Conservation (phyloP, 2,797 vertebrate genomes). For the Neosalanx taihuensis region DNA sequence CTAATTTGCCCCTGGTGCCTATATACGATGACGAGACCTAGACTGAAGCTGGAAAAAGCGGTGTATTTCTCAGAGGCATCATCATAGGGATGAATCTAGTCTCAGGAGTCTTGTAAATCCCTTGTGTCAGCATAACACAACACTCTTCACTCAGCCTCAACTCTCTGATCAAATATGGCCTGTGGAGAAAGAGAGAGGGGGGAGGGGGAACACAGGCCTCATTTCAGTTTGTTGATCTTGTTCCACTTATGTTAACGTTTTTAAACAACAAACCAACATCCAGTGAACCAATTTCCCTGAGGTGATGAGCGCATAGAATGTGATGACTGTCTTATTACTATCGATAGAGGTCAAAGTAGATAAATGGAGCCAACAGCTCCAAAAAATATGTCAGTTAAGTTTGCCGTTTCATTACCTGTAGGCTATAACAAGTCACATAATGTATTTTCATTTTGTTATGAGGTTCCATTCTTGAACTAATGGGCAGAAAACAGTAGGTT, state of each 20-base stretch:
- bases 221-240: background rate
- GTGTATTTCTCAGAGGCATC: background rate
- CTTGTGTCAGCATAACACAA: background rate
- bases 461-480: background rate
- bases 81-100: conserved; percentile 4
- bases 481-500: too few relatives aligned
- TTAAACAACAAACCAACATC: background rate
- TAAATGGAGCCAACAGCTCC: too few relatives aligned
- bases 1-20: background rate
- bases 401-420: background rate
- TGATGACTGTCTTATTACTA: background rate
- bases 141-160: background rate
- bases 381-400: background rate
- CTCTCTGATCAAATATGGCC: background rate
- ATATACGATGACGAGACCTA: too few relatives aligned
- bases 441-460: conserved; percentile 5
- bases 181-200: too few relatives aligned
- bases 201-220: too few relatives aligned
- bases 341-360: too few relatives aligned
- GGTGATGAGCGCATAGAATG: background rate
- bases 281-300: background rate
- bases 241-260: background rate
- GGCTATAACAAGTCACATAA: background rate
- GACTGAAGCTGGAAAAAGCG: background rate
- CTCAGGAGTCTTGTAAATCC: conserved; percentile 1